Percentiles rank a stretch among this genome's conserved stretches.
These are phyloP conservation scores for Poicephalus meyeri DNA, from an alignment of 2,113 vertebrate genomes.

Conservation along the genomic window DNA sequence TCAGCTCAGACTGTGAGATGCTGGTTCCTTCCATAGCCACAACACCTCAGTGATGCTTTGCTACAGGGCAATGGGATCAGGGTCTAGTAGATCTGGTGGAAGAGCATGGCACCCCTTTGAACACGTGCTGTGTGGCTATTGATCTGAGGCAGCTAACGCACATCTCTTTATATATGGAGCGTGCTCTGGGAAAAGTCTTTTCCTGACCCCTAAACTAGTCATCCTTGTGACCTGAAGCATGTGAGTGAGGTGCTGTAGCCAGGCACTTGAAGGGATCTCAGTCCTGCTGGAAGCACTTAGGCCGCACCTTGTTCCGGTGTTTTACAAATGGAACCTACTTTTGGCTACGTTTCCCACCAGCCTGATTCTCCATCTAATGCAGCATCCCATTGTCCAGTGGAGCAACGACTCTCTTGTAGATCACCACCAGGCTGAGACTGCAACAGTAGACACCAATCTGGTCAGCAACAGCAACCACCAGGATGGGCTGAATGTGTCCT, in stretches of 20 bases:
- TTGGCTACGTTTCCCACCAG: rapidly evolving
- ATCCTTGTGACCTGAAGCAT: too few species aligned
- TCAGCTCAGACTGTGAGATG: neutral
- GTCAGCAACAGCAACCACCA: neutral
- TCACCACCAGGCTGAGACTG: neutral
- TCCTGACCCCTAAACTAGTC: neutral
- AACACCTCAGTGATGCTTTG: neutral
- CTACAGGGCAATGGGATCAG: neutral
- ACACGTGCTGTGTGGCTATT: neutral
- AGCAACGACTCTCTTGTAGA: rapidly evolving
- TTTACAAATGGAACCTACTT: rapidly evolving
- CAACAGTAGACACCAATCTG: neutral
- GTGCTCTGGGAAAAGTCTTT: neutral
- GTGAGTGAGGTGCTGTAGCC: neutral
- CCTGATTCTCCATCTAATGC: neutral
- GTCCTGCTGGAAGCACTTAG: neutral
- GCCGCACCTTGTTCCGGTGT: neutral
- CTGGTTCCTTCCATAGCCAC: neutral
- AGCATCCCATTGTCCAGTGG: neutral
- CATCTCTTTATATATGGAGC: neutral
- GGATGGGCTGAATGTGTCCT: neutral
- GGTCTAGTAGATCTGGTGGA: neutral
- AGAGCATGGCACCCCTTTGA: neutral
- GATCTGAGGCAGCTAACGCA: neutral
- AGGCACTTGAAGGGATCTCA: neutral